These are phyloP conservation scores for Lithophane socia DNA, from an alignment of 2,888 invertebrate genomes.

Conservation along the genomic window DNA sequence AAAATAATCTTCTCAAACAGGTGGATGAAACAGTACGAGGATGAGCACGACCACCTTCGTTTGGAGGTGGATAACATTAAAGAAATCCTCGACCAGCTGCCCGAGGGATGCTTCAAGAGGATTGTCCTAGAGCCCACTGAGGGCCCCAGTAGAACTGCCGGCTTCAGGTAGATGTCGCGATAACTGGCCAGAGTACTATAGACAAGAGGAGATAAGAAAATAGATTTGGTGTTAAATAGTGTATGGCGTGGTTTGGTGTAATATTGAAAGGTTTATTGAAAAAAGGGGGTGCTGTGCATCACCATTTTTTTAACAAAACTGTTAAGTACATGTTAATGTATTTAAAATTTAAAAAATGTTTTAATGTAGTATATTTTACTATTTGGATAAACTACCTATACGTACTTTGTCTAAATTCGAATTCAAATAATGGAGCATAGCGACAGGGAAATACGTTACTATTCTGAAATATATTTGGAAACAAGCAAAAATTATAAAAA, in stretches of 20 bases:
- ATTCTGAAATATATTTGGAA: constrained; percentile 1
- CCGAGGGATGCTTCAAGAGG: constrained; percentile 94
- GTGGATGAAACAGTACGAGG: constrained; percentile 95
- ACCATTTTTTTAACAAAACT: neutral
- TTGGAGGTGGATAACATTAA: constrained; percentile 96
- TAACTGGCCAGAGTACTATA: neutral
- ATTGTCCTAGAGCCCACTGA: constrained; percentile 93
- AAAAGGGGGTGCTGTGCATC: neutral
- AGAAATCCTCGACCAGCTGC: constrained; percentile 95
- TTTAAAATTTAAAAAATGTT: neutral
- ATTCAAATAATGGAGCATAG: neutral
- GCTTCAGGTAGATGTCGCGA: constrained; percentile 72
- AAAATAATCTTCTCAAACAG: constrained; percentile 76
- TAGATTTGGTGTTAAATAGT: neutral
- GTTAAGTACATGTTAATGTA: neutral
- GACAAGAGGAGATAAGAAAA: neutral
- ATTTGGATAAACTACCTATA: neutral
- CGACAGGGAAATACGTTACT: neutral
- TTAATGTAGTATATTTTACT: neutral
- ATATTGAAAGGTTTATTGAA: constrained; percentile 1
- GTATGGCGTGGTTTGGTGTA: neutral
- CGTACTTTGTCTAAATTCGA: neutral
- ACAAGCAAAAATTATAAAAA: neutral
- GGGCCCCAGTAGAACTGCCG: constrained; percentile 78
- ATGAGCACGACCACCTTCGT: constrained; percentile 93